Conservation (phyloP, 1,140 invertebrate genomes). For the Drosophila arizonae region DNA sequence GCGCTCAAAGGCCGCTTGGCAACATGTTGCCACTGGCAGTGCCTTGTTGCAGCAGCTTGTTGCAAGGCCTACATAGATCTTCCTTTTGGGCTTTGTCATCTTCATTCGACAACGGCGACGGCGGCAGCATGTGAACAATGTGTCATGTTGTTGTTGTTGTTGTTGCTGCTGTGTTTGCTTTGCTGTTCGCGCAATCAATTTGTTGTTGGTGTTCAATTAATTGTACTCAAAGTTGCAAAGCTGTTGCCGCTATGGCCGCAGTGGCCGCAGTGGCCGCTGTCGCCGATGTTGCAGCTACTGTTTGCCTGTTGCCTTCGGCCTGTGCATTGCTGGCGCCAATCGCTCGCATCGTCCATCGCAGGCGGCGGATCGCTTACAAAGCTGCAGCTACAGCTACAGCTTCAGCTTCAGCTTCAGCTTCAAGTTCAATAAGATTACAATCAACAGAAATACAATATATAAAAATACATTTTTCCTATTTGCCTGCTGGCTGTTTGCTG, state of each 20-base stretch:
- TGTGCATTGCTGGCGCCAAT: conserved; percentile 53
- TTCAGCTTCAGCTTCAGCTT: conserved; percentile 6
- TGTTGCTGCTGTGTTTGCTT: conserved; percentile 36
- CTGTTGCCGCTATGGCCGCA: conserved; percentile 42
- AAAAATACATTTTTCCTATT: conserved; percentile 68
- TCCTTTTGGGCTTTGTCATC: conserved; percentile 65
- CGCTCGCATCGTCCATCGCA: conserved; percentile 37
- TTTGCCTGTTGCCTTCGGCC: conserved; percentile 11
- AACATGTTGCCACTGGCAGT: conserved; percentile 61
- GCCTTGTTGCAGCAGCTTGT: conserved; percentile 49
- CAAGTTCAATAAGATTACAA: conserved; percentile 55
- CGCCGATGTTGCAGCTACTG: conserved; percentile 45
- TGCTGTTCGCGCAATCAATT: conserved; percentile 78
- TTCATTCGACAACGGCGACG: conserved; percentile 60
- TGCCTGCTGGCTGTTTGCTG: conserved; percentile 47
- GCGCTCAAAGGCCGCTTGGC: conserved; percentile 61
- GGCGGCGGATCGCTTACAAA: conserved; percentile 48
- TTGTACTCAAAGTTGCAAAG: conserved; percentile 66
- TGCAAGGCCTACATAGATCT: conserved; percentile 26
- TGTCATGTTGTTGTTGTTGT: conserved; percentile 73
- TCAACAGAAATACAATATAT: conserved; percentile 69
- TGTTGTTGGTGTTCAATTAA: conserved; percentile 81
- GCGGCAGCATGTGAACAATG: conserved; percentile 76
- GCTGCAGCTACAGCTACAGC: conserved; percentile 10
- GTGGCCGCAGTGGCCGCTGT: conserved; percentile 39